Evolutionary conservation across 2,113 vertebrate genomes (phyloP).

Genomic region (Nematolebias whitei): DNA sequence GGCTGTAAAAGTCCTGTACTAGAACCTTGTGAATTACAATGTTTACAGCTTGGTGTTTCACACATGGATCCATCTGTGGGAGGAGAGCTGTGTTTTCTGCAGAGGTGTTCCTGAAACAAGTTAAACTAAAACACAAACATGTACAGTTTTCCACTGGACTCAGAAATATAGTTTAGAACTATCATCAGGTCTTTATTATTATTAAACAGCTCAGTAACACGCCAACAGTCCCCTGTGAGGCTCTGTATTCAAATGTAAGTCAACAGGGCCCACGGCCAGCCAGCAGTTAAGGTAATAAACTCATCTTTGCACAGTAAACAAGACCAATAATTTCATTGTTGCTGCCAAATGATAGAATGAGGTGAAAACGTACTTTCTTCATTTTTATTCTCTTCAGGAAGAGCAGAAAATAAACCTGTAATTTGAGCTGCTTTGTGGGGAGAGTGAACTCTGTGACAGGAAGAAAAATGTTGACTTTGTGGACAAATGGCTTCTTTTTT

Average conservation of each 20-base stretch:
- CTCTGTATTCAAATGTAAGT: no score
- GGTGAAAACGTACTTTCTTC: constrained; percentile 15
- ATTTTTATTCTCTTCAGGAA: constrained; percentile 25
- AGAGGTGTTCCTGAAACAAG: constrained; percentile 4
- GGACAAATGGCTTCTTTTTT: not conserved
- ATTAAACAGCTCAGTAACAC: not conserved
- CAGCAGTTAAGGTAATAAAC: not conserved
- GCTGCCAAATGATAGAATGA: constrained; percentile 3
- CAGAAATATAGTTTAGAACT: not conserved
- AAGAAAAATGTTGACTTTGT: not conserved
- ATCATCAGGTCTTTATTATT: not conserved
- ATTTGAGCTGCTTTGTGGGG: not conserved
- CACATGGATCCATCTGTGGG: constrained; percentile 22
- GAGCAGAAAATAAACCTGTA: not conserved
- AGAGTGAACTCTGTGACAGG: constrained; percentile 7
- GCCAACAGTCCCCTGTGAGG: no score
- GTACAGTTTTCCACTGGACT: no score
- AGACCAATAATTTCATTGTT: not conserved
- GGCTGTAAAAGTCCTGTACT: constrained; percentile 12
- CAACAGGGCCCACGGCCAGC: no score
- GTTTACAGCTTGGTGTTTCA: constrained; percentile 50
- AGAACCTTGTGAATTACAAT: constrained; percentile 21
- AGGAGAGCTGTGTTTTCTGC: constrained; percentile 26
- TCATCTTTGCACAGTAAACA: constrained; percentile 3
- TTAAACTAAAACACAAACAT: not conserved